Evolutionary conservation across 2,113 vertebrate genomes (phyloP), one percentile per base, ranked within the genome.

Genomic region (Tiliqua scincoides): DNA sequence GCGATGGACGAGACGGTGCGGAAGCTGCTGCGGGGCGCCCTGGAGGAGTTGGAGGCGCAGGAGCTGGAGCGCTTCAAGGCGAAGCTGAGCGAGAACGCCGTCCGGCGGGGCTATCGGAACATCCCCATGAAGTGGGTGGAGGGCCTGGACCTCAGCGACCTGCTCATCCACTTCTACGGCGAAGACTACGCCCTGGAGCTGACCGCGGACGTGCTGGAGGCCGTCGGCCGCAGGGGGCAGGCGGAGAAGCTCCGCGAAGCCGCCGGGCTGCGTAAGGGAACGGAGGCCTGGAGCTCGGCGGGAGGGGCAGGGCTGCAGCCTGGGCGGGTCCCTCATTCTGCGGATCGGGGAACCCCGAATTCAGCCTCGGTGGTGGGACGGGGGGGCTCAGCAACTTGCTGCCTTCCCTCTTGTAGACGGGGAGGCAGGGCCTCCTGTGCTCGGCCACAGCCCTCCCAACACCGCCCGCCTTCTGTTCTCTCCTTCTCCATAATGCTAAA

Each of bases 51-150:
- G 37, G 57, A 5, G 14, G n/a, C n/a, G n/a, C n/a, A n/a, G n/a
- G n/a, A n/a, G n/a, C n/a, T n/a, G n/a, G n/a, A n/a, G n/a, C n/a
- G 25, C 21, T 88, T 88, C 73, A 88, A 52, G 54, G 43, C 6
- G 21, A 65, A 79, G 3, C 67, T 88, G 18, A 52, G 71, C 43
- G 65, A 79, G 1, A 21, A 25, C 30, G 35, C 9, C 9, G 30
- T 78, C 8, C 27, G 14, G 35, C 1, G 4, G 18, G 87, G 54
- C 73, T 72, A 48, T 62, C 12, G 4, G 14, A 72, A 30, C 25
- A 72, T 88, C 43, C 73, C 82, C 32, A 11, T 88, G 73, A 8
- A 88, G 87, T 70, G 37, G 3, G 54, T 63, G 12, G 57, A 37
- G 21, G 1, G 27, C 7, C 6, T 83, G 3, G 40, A 79, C 59